Evolutionary conservation across 2,888 invertebrate genomes (phyloP).

Genomic region (Ophonus ardosiacus): DNA sequence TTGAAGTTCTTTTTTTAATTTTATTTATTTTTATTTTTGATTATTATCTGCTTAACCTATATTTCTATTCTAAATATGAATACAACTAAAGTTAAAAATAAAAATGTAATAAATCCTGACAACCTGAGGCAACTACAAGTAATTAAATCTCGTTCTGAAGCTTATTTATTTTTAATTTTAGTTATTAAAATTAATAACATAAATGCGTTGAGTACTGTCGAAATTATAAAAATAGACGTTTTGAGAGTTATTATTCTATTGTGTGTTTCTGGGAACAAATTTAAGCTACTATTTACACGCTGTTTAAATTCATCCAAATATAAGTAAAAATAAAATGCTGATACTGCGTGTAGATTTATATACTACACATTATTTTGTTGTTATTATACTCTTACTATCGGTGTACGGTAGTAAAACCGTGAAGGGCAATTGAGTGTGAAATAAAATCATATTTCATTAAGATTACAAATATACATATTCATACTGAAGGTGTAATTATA

Average conservation of each 20-base stretch:
- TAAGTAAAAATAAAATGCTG: no score
- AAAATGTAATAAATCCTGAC: not conserved
- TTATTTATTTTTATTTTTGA: no score
- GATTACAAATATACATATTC: not conserved
- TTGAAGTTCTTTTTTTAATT: no score
- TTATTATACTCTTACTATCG: not conserved
- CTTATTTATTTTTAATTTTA: conserved; percentile 41
- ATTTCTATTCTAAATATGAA: no score
- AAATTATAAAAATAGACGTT: conserved; percentile 42
- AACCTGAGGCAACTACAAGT: not conserved
- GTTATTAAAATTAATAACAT: conserved; percentile 39
- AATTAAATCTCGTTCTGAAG: conserved; percentile 17
- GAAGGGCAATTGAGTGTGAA: not conserved
- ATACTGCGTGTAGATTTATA: not conserved
- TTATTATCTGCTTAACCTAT: no score
- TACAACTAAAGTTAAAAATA: no score
- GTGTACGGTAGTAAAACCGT: not conserved
- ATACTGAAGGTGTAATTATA: not conserved
- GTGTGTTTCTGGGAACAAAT: conserved; percentile 36
- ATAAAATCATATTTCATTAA: conserved; percentile 14
- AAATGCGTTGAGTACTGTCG: conserved; percentile 22
- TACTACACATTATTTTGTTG: conserved; percentile 2
- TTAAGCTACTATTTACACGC: conserved; percentile 11
- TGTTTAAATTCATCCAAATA: conserved; percentile 12
- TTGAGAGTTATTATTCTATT: conserved; percentile 33